Percentiles rank a stretch among this genome's conserved stretches.
phyloP scores from a whole-genome alignment of 2,888 invertebrate species.

The Heterodera filipjevi region DNA sequence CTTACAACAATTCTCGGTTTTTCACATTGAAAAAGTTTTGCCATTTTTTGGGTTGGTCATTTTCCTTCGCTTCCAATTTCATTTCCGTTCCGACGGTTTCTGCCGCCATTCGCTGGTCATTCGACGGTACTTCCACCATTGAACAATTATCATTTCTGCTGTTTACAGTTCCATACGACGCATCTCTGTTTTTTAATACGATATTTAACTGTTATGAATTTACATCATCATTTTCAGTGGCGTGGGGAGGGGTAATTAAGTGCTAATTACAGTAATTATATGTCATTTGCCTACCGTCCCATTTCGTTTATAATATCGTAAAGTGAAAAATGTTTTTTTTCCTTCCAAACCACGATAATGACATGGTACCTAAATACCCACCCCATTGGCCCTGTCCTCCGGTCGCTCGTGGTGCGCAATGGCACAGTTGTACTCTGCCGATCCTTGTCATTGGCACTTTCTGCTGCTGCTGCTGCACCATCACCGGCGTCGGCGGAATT shows the following conservation, averaged over 20 bases:
- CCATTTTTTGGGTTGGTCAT: constrained; percentile 5
- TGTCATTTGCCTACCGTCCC: too few relatives aligned
- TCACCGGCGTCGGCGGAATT: not conserved
- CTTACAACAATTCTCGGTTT: constrained; percentile 28
- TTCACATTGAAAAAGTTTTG: not conserved
- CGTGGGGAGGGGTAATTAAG: not conserved
- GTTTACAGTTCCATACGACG: not conserved
- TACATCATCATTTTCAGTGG: too few relatives aligned
- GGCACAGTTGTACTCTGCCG: not conserved
- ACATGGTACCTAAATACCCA: too few relatives aligned
- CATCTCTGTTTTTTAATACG: not conserved
- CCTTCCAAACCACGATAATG: too few relatives aligned
- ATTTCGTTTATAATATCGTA: too few relatives aligned
- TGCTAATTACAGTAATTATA: too few relatives aligned
- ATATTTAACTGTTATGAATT: not conserved
- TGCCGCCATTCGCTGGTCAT: not conserved
- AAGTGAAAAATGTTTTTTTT: too few relatives aligned
- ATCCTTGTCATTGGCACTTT: not conserved
- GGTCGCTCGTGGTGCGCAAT: not conserved
- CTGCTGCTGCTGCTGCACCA: not conserved
- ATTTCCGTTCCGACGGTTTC: not conserved
- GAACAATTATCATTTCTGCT: not conserved
- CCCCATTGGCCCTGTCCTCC: too few relatives aligned
- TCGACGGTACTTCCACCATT: not conserved
- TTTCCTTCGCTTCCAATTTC: too few relatives aligned